A percentile compares a stretch with the other conserved stretches of the same genome.
Evolutionary conservation across 2,797 vertebrate genomes (phyloP).

Genomic region (Coluber constrictor): DNA sequence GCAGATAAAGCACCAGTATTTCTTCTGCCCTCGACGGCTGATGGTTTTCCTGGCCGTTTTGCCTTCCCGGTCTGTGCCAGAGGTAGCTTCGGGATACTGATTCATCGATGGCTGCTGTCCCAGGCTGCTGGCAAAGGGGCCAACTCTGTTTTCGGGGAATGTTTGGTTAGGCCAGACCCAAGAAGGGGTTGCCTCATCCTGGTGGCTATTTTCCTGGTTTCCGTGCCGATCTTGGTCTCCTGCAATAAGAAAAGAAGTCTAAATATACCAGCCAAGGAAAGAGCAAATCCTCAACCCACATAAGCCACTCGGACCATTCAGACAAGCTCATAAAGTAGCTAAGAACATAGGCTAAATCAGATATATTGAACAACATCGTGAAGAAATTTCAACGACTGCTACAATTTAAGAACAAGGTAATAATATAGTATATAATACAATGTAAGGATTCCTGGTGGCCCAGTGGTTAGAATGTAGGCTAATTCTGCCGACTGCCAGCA

Average conservation of each 20-base stretch:
- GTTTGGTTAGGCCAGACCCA: background rate
- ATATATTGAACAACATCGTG: background rate
- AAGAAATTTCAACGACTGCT: background rate
- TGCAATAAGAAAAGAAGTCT: background rate
- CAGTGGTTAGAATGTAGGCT: background rate
- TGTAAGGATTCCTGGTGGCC: background rate
- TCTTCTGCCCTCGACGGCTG: conserved; percentile 1
- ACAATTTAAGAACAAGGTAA: background rate
- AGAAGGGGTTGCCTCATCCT: background rate
- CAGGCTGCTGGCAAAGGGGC: background rate
- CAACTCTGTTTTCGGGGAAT: background rate
- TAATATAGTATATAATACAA: background rate
- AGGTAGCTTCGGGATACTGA: background rate
- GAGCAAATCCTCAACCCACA: background rate
- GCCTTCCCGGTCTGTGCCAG: accelerated
- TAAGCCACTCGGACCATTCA: background rate
- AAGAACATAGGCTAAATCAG: background rate
- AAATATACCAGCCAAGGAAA: background rate
- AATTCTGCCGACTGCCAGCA: background rate
- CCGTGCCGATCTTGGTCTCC: background rate
- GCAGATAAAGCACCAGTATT: conserved; percentile 15
- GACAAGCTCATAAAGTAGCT: background rate
- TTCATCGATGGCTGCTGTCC: background rate
- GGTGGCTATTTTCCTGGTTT: background rate
- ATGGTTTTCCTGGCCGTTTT: background rate